Base-by-base conservation (phyloP, 2,113 vertebrate genomes). In the Etheostoma cragini region DNA sequence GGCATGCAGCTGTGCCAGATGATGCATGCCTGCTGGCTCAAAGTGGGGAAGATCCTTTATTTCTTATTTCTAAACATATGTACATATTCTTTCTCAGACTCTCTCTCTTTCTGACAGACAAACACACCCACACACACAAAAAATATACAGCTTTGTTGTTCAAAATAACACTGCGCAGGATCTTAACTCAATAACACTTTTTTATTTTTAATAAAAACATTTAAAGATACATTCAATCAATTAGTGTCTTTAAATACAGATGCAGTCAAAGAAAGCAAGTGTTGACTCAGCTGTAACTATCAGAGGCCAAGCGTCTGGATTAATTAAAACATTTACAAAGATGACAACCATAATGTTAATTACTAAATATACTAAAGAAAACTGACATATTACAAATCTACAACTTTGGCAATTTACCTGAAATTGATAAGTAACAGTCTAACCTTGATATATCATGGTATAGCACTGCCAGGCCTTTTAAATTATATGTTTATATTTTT, bases 1-100 rank as follows among this genome's bases (percentile, higher is more conserved):
- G 69, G 63, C 65, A 60, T 45, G 71, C 14, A 22, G 79, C 66
- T 33, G 54, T 30, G 71, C 21, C 71, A 76, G 73, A 77, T 11
- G 22, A 47, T 49, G 65, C n/a, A 53, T 24, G 66, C 73, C 80
- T 83, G 78, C 83, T 0, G 83, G 8, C 63, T 33, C 0, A 13
- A 50, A 52, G 26, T 21, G 35, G 38, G 50, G 65, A 38, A 15
- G 53, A 50, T 53, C 63, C 53, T 47, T 82, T 19, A 66, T 69
- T 68, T 69, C 21, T 38, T 38, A 10, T 38, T 38, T 38, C 38
- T 38, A 38, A 38, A 38, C 38, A 38, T 38, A 38, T 10, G 10
- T 8, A 38, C 2, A 38, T 8, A 38, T 38, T 38, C 38, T 38
- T 38, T 38, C 38, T 11, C 38, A 42, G 8, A 11, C 38, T 0